Evolutionary conservation across 2,113 vertebrate species (phyloP), one percentile per base, ranked within the genome.

Genomic region (Megalops atlanticus): DNA sequence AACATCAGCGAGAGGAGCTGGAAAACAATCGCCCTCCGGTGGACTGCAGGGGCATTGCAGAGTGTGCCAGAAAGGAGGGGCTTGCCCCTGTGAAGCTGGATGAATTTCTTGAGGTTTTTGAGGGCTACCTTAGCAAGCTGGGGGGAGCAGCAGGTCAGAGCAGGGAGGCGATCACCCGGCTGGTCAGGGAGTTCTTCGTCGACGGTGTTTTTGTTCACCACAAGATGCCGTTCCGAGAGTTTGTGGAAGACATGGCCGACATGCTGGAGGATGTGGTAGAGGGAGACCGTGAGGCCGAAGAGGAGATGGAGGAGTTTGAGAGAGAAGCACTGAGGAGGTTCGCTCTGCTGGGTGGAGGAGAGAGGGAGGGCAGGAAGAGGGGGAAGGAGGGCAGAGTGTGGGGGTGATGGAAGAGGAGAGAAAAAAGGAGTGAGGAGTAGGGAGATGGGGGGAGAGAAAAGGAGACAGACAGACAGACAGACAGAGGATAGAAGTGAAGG

Each of bases 201-300:
- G 88, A 94, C 0, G 95, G 94, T 0, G 0, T 94, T 72, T 99
- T 98, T n/a, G 87, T 89, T 31, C 97, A 98, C 0, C 90, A 97
- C 81, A 93, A 89, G 76, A 91, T 95, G 79, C 94, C 92, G 45
- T 98, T 98, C 47, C 85, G 89, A 0, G 96, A 97, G 78, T 96
- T 97, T 6, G 93, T 93, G 68, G 96, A 97, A 0, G 94, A 97
- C 0, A 52, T 97, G 84, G 95, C 89, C 6, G 96, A 99, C n/a
- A 93, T 96, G 82, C 89, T 98, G 82, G 97, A 99, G 86, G 96
- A 96, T 73, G 84, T 95, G 88, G 97, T 95, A 0, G 83, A 93
- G 84, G 83, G 39, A 4, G 90, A 95, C 24, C 83, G 69, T 0
- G 76, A 82, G 14, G 83, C 92, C 0, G 82, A 86, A 27, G 86